Base-by-base conservation (phyloP, 2,113 vertebrate species). In the Alosa alosa region DNA sequence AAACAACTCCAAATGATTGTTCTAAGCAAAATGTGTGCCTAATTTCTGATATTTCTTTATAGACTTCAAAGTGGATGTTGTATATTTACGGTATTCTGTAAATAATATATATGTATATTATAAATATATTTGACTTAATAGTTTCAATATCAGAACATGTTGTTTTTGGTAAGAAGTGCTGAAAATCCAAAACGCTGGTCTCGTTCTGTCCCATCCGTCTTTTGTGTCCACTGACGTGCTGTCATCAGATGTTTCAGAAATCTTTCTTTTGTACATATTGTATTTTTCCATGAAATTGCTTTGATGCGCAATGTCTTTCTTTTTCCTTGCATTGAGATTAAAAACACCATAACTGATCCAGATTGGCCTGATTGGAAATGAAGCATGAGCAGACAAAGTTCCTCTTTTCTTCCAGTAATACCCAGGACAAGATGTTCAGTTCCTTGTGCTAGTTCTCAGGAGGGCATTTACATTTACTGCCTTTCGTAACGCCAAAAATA, bases 11-110 rank as follows among this genome's bases (percentile, higher is more conserved):
- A 78, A 86, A 55, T 86, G 87, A 93, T 89, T 88, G 88, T 94
- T 89, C 50, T 83, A 39, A 78, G 72, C 55, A 83, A 87, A 87
- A 91, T 93, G 86, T 95, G 97, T 97, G 97, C 97, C 96, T 97
- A 95, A 90, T 90, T 94, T 95, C 95, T 95, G 90, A 94, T 97
- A 97, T 97, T 96, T 97, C 96, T 98, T 94, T 97, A 96, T 96
- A 96, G 93, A 95, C 93, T 93, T 93, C 93, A 94, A 88, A 94
- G 94, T 94, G 95, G 90, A 94, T 86, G 94, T 93, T 96, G 96
- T 97, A 97, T 96, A 97, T 97, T 97, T 98, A 96, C 93, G 93
- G 95, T 97, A 96, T 97, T 97, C 96, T 98, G 96, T 98, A 98
- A 95, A 98, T 97, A 97, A 93, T 94, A 92, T 96, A 94, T 93